A percentile compares a stretch with the other conserved stretches of the same genome.
Conservation (phyloP, 2,888 invertebrate species). For the Allacma fusca region DNA sequence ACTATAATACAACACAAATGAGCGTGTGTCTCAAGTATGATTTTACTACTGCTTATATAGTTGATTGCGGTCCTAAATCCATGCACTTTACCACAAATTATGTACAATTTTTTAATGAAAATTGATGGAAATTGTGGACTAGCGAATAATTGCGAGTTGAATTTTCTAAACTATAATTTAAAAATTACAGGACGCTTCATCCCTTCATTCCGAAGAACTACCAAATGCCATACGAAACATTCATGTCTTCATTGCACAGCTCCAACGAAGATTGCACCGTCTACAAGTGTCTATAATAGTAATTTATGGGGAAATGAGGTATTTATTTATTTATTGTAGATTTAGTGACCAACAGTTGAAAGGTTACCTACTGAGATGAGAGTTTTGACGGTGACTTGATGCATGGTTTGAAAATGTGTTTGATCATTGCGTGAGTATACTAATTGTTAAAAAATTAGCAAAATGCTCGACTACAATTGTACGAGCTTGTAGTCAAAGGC, state of each 20-base stretch:
- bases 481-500: neutral
- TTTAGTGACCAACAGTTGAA: neutral
- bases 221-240: slow-evolving; percentile 32
- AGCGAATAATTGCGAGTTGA: neutral
- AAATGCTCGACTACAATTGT: neutral
- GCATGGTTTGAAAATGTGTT: neutral
- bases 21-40: no score
- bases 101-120: no score
- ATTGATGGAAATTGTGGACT: neutral
- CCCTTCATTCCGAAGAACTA: slow-evolving; percentile 35
- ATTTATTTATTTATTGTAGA: slow-evolving; percentile 7
- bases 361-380: neutral
- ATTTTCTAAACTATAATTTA: neutral
- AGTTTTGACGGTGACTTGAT: no score
- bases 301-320: neutral
- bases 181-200: slow-evolving; percentile 31
- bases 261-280: neutral
- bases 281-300: neutral
- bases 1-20: no score
- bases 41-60: no score
- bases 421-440: neutral
- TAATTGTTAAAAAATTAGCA: neutral
- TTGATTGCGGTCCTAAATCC: no score
- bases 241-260: slow-evolving; percentile 30
- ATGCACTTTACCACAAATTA: no score